A percentile compares a stretch with the other conserved stretches of the same genome.
phyloP scores from a whole-genome alignment of 2,113 vertebrate species.

The Carollia perspicillata region DNA sequence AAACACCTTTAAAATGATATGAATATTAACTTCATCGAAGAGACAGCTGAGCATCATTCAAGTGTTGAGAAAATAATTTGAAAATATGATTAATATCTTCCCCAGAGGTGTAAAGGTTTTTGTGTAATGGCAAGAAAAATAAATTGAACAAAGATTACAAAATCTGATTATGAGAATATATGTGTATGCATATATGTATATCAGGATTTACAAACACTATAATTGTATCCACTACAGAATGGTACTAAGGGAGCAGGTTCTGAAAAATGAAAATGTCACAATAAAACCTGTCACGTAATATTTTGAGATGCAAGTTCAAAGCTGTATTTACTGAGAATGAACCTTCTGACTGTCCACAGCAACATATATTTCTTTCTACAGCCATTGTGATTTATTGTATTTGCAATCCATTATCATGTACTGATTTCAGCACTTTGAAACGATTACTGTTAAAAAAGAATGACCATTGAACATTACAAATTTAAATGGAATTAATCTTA shows the following conservation, averaged over 20 bases:
- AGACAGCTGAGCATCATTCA: neutral
- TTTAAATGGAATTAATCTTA: constrained; percentile 36
- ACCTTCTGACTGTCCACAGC: neutral
- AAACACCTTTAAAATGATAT: neutral
- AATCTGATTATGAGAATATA: neutral
- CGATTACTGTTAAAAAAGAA: constrained; percentile 57
- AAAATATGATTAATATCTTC: neutral
- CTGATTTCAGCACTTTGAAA: constrained; percentile 71
- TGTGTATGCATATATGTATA: neutral
- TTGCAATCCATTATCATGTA: constrained; percentile 49
- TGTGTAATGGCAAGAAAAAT: neutral
- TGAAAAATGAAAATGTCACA: neutral
- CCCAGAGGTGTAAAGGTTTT: neutral
- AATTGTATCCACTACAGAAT: neutral
- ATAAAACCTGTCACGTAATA: neutral
- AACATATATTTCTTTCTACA: neutral
- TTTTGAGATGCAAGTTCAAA: neutral
- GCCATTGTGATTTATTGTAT: neutral
- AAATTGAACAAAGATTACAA: neutral
- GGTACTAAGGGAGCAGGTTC: neutral
- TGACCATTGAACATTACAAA: neutral
- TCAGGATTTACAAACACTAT: neutral
- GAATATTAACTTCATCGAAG: neutral
- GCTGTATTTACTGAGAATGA: neutral
- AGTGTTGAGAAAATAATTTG: neutral